Evolutionary conservation across 2,888 invertebrate genomes (phyloP), one percentile per base, ranked within the genome.

Genomic region (Leistus spinibarbis): DNA sequence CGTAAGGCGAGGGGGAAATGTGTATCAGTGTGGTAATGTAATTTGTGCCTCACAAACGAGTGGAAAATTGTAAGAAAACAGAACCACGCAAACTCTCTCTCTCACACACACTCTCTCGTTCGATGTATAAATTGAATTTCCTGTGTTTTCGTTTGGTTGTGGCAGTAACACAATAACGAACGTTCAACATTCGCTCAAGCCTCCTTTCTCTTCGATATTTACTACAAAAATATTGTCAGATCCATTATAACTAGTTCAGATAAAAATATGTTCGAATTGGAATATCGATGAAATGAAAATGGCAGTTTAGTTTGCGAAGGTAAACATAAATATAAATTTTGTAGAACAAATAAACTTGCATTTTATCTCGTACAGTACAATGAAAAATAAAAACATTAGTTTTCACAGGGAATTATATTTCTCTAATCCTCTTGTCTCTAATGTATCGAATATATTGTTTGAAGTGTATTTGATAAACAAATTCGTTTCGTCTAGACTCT

Each of bases 21-120:
- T 76, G 77, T 79, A 79, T 79, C 78, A 77, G 76, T 78, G 76
- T 77, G 27, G 76, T 80, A 80, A 81, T 79, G 76, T 79, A 79
- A 80, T 79, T 80, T 80, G 77, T 77, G 76, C 76, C 78, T 76
- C 78, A 80, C 79, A 80, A 79, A 80, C 80, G 80, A 80, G 78
- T 79, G 78, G 80, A 80, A 81, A 80, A 81, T 81, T 80, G 81
- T 79, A 80, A 79, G 81, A 80, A 80, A 81, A 80, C 80, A 80
- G 79, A 79, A 78, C 79, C 78, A 77, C 77, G 78, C 77, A 78
- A 67, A 54, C 64, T 57, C 67, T 73, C 40, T n/a, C n/a, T n/a
- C n/a, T n/a, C n/a, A n/a, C n/a, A n/a, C n/a, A n/a, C n/a, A n/a
- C 20, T 9, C 19, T 22, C 19, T 40, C 40, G 7, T 5, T 60